Conservation (phyloP, 1,140 invertebrate species). For the Calephelis nemesis region DNA sequence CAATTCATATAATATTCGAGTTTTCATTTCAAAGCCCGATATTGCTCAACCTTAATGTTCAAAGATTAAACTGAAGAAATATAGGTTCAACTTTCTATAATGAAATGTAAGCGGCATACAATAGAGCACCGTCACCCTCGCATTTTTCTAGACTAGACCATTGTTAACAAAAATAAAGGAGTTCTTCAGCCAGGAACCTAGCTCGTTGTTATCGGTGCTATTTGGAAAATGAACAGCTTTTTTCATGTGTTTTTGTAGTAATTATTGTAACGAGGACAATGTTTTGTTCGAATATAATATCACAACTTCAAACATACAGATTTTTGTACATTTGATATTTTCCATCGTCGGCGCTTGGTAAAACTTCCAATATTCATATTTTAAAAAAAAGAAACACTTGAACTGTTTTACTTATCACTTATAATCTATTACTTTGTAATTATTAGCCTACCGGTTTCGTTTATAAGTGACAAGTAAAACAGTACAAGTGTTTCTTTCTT, state of each 20-base stretch:
- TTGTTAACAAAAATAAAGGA: constrained; percentile 16
- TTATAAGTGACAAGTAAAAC: no score
- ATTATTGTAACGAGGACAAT: background rate
- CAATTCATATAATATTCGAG: no score
- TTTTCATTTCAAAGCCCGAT: background rate
- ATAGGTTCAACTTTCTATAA: constrained; percentile 1
- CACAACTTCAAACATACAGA: no score
- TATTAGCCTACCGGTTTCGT: no score
- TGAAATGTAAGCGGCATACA: constrained; percentile 9
- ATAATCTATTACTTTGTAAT: no score
- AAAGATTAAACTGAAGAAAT: background rate
- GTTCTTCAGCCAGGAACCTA: background rate
- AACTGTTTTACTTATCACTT: no score
- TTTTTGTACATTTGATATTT: no score
- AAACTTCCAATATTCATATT: no score
- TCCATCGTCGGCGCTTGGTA: no score
- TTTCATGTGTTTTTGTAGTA: background rate
- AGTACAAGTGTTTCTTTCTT: no score
- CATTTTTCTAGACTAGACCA: constrained; percentile 13
- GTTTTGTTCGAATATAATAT: no score
- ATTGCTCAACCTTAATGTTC: background rate
- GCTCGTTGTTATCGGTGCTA: constrained; percentile 1
- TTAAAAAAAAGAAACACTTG: no score
- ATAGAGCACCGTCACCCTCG: background rate
- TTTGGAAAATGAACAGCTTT: constrained; percentile 8